Percentiles rank a stretch among this genome's conserved stretches.
phyloP scores from a whole-genome alignment of 2,888 invertebrate genomes.

The Acleris laterana region DNA sequence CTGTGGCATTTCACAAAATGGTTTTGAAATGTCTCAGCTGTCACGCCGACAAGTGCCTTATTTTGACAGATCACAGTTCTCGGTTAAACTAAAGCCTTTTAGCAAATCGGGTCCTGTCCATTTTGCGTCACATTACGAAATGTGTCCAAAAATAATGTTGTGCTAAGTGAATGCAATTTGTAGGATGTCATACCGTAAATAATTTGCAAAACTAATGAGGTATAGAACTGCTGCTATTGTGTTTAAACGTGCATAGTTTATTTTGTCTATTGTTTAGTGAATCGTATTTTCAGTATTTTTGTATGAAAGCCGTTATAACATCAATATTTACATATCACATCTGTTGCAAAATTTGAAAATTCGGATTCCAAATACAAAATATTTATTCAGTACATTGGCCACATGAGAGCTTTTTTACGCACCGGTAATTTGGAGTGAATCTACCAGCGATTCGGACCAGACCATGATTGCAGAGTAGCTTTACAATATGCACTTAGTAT shows the following conservation, averaged over 20 bases:
- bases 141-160: constrained; percentile 27
- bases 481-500: not conserved
- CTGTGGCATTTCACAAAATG: not conserved
- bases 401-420: no score
- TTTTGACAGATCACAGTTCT: constrained; percentile 18
- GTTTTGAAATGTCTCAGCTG: not conserved
- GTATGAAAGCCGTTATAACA: constrained; percentile 1
- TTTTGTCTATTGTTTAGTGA: constrained; percentile 22
- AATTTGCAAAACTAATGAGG: constrained; percentile 31
- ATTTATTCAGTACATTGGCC: no score
- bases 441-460: no score
- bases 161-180: constrained; percentile 37
- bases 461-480: not conserved
- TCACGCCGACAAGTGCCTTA: constrained; percentile 1
- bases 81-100: constrained; percentile 12
- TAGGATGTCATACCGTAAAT: constrained; percentile 35
- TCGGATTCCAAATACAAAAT: no score
- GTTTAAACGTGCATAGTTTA: constrained; percentile 21
- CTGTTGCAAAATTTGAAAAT: no score
- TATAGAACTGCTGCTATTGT: constrained; percentile 21
- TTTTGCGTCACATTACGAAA: constrained; percentile 28
- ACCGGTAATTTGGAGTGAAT: no score
- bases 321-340: not conserved
- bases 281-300: constrained; percentile 5
- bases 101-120: not conserved